Conservation (phyloP, 2,797 vertebrate species). For the Myotis planiceps region DNA sequence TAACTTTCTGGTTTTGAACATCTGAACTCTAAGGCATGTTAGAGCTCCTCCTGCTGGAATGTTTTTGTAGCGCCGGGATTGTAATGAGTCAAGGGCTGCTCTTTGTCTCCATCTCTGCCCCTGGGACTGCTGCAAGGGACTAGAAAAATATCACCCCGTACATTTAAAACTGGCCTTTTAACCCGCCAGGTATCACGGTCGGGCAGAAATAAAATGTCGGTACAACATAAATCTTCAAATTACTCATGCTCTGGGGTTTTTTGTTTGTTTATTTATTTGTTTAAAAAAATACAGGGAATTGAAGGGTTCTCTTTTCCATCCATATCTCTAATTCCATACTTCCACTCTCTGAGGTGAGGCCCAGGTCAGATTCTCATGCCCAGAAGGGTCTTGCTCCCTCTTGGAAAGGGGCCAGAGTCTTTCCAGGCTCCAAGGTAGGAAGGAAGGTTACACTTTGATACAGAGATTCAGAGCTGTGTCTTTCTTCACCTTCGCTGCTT, state of each 20-base stretch:
- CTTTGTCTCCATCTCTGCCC: constrained; percentile 53
- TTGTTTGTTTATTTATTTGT: neutral
- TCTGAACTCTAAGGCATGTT: constrained; percentile 53
- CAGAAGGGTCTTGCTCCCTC: neutral
- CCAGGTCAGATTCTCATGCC: neutral
- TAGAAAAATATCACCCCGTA: neutral
- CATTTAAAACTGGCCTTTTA: neutral
- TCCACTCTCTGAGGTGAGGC: neutral
- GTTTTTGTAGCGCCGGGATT: accelerated
- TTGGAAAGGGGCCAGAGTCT: neutral
- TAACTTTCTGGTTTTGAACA: neutral
- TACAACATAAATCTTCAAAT: neutral
- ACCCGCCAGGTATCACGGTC: neutral
- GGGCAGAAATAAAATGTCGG: neutral
- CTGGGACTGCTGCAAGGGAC: neutral
- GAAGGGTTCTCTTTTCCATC: neutral
- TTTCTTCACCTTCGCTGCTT: neutral
- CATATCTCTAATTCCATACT: neutral
- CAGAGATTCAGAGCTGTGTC: neutral
- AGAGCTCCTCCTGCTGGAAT: constrained; percentile 87
- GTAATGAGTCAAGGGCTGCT: neutral
- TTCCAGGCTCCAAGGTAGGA: neutral
- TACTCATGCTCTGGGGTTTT: neutral
- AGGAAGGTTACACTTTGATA: neutral
- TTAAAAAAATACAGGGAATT: neutral